These are phyloP conservation scores for Eulemur mongoz DNA, from an alignment of 2,797 vertebrate genomes.

Conservation along the genomic window DNA sequence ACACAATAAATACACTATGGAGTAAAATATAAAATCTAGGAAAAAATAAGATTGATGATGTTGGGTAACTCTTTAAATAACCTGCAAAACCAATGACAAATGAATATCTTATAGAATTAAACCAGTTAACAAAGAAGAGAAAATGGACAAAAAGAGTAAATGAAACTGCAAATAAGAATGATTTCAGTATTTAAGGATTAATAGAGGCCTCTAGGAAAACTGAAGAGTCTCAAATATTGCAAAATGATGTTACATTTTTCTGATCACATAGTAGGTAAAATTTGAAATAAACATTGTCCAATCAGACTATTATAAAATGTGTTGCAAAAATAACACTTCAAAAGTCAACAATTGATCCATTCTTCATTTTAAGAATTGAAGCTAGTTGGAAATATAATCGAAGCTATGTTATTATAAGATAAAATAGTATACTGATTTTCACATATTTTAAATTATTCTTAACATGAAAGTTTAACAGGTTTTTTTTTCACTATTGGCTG, in stretches of 20 bases:
- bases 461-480: neutral
- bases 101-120: neutral
- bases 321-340: neutral
- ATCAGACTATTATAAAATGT: neutral
- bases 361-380: constrained; percentile 49
- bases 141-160: neutral
- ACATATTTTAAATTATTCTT: neutral
- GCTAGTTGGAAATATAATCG: neutral
- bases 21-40: constrained; percentile 1
- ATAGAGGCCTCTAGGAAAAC: neutral
- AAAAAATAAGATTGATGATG: neutral
- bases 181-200: neutral
- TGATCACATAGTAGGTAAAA: neutral
- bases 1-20: neutral
- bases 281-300: constrained; percentile 24
- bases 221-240: neutral
- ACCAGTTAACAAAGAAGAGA: neutral
- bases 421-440: neutral
- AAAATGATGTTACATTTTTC: neutral
- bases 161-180: neutral
- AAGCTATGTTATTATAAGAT: neutral
- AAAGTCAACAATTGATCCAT: neutral
- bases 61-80: neutral
- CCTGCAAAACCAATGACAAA: neutral
- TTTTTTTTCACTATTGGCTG: neutral